Evolutionary conservation across 2,888 invertebrate genomes (phyloP).

Genomic region (Anticlea derivata): DNA sequence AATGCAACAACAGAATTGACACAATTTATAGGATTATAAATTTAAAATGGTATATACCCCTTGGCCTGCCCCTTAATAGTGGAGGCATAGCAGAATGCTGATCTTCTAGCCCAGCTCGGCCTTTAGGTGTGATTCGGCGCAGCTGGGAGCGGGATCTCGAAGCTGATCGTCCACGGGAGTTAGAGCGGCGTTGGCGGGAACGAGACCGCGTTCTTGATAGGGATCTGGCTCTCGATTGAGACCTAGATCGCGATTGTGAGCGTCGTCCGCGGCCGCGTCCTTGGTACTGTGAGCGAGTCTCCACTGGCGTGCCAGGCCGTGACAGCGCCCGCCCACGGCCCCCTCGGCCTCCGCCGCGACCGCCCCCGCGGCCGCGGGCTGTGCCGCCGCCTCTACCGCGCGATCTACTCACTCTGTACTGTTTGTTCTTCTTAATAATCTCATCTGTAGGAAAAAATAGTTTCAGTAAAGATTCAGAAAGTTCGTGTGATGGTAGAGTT

Average conservation of each 20-base stretch:
- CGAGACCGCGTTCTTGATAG: constrained; percentile 41
- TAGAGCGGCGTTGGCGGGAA: constrained; percentile 51
- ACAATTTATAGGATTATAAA: too few species aligned
- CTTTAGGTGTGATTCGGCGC: constrained; percentile 68
- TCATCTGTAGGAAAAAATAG: constrained; percentile 58
- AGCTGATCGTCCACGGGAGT: constrained; percentile 58
- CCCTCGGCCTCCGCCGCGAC: constrained; percentile 44
- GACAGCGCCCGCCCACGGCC: constrained; percentile 51
- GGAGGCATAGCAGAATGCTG: constrained; percentile 56
- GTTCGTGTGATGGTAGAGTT: too few species aligned
- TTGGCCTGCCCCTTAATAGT: constrained; percentile 55
- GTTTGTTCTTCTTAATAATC: constrained; percentile 67
- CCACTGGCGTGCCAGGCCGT: constrained; percentile 46
- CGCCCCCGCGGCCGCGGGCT: constrained; percentile 36
- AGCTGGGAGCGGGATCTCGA: constrained; percentile 68
- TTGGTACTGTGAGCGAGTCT: constrained; percentile 51
- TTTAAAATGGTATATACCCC: constrained; percentile 25
- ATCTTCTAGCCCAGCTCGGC: constrained; percentile 68
- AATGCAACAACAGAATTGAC: too few species aligned
- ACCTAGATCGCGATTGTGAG: constrained; percentile 54
- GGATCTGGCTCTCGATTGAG: constrained; percentile 46
- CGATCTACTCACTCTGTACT: constrained; percentile 61
- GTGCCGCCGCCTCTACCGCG: constrained; percentile 60
- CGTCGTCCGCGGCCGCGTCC: constrained; percentile 49
- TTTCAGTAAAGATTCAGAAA: background rate